Conservation (phyloP, 1,140 invertebrate genomes). For the Chlorops oryzae region DNA sequence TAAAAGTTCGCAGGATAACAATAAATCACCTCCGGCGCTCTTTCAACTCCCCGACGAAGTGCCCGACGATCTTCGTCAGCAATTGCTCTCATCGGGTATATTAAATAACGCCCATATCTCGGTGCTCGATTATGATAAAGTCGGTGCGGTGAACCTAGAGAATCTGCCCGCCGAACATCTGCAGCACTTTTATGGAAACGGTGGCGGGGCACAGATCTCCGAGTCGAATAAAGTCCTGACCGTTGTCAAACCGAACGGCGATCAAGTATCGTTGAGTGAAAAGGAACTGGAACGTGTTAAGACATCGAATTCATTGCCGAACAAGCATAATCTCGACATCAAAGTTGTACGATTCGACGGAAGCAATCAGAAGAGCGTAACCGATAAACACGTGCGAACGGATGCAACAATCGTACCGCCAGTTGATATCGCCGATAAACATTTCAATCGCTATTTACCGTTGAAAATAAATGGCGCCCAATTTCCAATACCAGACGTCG, state of each 20-base stretch:
- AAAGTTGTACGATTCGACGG: slow-evolving; percentile 78
- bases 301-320: slow-evolving; percentile 44
- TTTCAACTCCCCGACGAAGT: slow-evolving; percentile 76
- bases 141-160: slow-evolving; percentile 77
- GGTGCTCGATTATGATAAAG: slow-evolving; percentile 77
- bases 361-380: slow-evolving; percentile 64
- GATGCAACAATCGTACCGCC: slow-evolving; percentile 68
- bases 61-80: slow-evolving; percentile 74
- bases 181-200: slow-evolving; percentile 74
- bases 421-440: slow-evolving; percentile 63
- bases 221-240: slow-evolving; percentile 62
- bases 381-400: slow-evolving; percentile 64
- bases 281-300: slow-evolving; percentile 52
- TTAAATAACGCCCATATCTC: slow-evolving; percentile 80
- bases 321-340: slow-evolving; percentile 64
- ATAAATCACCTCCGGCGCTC: slow-evolving; percentile 48
- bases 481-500: slow-evolving; percentile 71
- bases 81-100: slow-evolving; percentile 76
- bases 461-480: slow-evolving; percentile 76
- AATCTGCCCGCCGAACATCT: slow-evolving; percentile 78
- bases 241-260: slow-evolving; percentile 56
- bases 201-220: slow-evolving; percentile 62
- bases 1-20: slow-evolving; percentile 24
- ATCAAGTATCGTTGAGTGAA: slow-evolving; percentile 50
- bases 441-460: slow-evolving; percentile 75